These are phyloP conservation scores for Sinotaia quadrata DNA, from an alignment of 2,888 invertebrate species.

Conservation along the genomic window DNA sequence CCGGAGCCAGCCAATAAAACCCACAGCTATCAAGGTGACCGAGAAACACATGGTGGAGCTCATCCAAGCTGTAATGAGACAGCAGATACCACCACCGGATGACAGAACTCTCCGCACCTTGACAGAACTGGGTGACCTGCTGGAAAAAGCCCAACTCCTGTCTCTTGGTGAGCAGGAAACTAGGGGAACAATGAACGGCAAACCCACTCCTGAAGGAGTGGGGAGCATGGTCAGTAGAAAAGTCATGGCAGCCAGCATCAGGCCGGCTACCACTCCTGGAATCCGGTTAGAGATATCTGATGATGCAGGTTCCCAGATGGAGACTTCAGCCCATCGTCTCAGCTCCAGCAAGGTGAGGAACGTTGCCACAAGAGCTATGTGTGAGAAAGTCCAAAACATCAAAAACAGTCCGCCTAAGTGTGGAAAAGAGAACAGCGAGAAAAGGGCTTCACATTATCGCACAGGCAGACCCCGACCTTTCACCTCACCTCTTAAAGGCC, in stretches of 20 bases:
- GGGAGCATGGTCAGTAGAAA: not conserved
- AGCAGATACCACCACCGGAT: constrained; percentile 15
- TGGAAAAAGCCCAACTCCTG: not conserved
- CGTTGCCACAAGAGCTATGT: not conserved
- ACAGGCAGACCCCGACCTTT: not conserved
- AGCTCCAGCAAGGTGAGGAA: not conserved
- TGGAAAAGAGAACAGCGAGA: not conserved
- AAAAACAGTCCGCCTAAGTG: no score
- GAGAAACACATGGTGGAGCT: constrained; percentile 28
- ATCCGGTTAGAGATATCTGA: not conserved
- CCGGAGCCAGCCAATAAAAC: not conserved
- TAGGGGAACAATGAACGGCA: no score
- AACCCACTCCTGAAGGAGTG: not conserved
- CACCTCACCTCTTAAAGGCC: not conserved
- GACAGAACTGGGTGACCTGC: constrained; percentile 9
- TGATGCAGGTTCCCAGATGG: not conserved
- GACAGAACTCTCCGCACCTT: constrained; percentile 8
- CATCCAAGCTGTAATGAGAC: constrained; percentile 22
- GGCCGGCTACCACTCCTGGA: constrained; percentile 27
- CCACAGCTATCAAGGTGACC: not conserved
- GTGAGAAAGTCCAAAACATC: no score
- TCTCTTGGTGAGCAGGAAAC: not conserved
- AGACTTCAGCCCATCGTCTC: no score
- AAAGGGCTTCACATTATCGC: not conserved
- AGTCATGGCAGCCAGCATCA: not conserved